A percentile compares a stretch with the other conserved stretches of the same genome.
phyloP scores from a whole-genome alignment of 64 coral and sea anemone species.

The Catalaphyllia jardinei region DNA sequence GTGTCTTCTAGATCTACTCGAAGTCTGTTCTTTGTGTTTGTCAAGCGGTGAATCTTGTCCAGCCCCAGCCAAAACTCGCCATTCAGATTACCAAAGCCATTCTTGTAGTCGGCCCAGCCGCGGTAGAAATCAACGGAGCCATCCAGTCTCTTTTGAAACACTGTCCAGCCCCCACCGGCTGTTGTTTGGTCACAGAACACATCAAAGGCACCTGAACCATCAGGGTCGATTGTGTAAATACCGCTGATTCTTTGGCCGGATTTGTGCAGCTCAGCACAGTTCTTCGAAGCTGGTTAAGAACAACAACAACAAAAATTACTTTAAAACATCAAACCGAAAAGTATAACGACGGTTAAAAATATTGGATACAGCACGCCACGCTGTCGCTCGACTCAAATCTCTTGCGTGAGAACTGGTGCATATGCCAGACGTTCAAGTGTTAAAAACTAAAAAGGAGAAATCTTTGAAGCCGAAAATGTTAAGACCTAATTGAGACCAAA shows the following conservation, averaged over 20 bases:
- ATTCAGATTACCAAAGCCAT: slow-evolving; percentile 50
- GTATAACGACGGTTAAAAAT: no score
- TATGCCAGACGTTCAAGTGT: no score
- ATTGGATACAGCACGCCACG: no score
- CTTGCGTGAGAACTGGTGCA: no score
- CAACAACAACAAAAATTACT: not conserved
- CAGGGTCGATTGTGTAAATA: slow-evolving; percentile 44
- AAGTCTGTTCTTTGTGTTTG: slow-evolving; percentile 15
- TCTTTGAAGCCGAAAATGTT: no score
- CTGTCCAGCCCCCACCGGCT: slow-evolving; percentile 63
- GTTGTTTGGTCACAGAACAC: slow-evolving; percentile 65
- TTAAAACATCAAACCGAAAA: no score
- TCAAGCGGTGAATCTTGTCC: slow-evolving; percentile 57
- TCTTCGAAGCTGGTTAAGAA: not conserved
- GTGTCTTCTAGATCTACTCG: slow-evolving; percentile 46
- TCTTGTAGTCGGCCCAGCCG: slow-evolving; percentile 49
- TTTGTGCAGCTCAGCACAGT: slow-evolving; percentile 45
- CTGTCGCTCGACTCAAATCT: no score
- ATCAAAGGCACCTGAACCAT: slow-evolving; percentile 47
- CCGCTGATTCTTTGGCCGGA: slow-evolving; percentile 18
- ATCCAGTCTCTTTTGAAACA: slow-evolving; percentile 56
- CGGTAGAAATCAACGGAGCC: slow-evolving; percentile 58
- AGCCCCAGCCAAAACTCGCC: slow-evolving; percentile 65
- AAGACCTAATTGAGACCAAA: no score
- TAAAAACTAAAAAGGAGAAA: no score